Evolutionary conservation across 1,140 invertebrate genomes (phyloP).

Genomic region (Drosophila virilis): DNA sequence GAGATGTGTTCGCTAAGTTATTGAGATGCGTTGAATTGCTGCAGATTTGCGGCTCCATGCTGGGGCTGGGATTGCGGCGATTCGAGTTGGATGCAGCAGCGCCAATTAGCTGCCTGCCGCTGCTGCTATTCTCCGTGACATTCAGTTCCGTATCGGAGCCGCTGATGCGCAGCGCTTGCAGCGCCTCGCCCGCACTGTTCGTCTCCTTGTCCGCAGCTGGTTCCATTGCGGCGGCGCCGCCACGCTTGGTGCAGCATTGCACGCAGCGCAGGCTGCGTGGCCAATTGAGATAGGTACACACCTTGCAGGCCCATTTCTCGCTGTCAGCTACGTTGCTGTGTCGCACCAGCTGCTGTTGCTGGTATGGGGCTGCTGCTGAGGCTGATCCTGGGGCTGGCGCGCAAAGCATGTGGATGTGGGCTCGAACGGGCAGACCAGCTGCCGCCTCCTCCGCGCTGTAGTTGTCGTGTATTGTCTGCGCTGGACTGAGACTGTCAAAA

Average conservation of each 20-base stretch:
- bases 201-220: constrained; percentile 44
- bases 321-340: constrained; percentile 65
- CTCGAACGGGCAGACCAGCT: constrained; percentile 59
- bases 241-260: constrained; percentile 87
- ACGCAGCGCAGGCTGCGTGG: constrained; percentile 89
- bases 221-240: constrained; percentile 47
- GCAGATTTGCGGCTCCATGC: constrained; percentile 53
- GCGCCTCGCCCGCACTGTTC: constrained; percentile 49
- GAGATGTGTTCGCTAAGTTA: constrained; percentile 77
- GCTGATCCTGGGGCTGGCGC: constrained; percentile 42
- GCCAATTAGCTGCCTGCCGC: constrained; percentile 42
- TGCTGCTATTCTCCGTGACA: constrained; percentile 26
- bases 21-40: constrained; percentile 73
- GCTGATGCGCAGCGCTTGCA: constrained; percentile 63
- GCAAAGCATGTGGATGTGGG: constrained; percentile 78
- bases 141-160: constrained; percentile 68
- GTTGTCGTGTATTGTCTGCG: constrained; percentile 56
- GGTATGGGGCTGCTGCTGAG: no score
- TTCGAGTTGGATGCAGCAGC: constrained; percentile 66
- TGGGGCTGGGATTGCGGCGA: constrained; percentile 65
- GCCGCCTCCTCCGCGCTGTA: constrained; percentile 47
- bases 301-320: constrained; percentile 91
- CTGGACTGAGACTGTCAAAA: constrained; percentile 72
- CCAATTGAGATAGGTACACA: constrained; percentile 93
- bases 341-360: constrained; percentile 42